phyloP scores from a whole-genome alignment of 1,140 invertebrate genomes.

The Ditylenchus dipsaci region DNA sequence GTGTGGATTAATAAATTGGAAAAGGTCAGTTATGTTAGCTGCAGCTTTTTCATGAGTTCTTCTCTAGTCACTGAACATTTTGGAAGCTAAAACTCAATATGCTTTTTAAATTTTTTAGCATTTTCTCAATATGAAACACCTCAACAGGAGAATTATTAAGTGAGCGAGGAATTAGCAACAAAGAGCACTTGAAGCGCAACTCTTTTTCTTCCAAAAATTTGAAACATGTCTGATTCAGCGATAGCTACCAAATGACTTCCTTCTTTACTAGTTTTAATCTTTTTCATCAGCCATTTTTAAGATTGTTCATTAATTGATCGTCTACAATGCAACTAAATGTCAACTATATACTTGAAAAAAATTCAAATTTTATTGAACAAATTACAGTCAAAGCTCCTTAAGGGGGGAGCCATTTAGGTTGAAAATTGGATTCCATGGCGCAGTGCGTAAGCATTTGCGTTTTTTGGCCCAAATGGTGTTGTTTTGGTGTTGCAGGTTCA shows the following conservation, averaged over 20 bases:
- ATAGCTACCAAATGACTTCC: background rate
- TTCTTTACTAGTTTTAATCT: background rate
- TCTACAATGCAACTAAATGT: background rate
- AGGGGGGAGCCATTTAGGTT: no score
- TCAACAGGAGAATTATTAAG: background rate
- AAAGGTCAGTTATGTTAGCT: background rate
- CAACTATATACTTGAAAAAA: no score
- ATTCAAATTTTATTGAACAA: no score
- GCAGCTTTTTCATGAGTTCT: background rate
- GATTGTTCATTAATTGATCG: background rate
- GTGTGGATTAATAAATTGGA: background rate
- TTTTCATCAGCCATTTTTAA: background rate
- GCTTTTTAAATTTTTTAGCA: no score
- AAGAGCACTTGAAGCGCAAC: background rate
- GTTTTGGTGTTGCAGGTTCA: no score
- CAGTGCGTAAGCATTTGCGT: no score
- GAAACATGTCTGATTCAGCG: background rate
- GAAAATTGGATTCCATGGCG: no score
- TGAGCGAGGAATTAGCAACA: background rate
- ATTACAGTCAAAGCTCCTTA: no score
- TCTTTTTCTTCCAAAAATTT: conserved; percentile 9
- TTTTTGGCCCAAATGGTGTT: no score
- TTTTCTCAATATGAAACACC: background rate
- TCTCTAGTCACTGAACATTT: conserved; percentile 7
- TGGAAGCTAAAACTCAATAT: background rate